Base-by-base conservation (phyloP, 2,888 invertebrate species). In the Ectropis crepuscularia region DNA sequence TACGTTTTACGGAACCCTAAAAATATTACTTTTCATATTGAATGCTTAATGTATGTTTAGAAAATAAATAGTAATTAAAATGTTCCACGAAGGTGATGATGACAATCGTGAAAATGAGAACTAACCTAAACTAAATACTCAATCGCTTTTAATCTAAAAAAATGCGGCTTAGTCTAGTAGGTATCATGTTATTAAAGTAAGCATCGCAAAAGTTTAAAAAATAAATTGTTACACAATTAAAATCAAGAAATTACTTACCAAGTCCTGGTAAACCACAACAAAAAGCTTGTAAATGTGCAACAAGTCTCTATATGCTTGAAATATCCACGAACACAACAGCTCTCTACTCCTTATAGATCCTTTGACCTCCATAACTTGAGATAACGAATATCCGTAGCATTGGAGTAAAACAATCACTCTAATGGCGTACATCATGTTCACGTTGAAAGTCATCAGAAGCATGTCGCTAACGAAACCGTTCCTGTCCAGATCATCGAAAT, bases 261-360 rank as follows among this genome's bases (percentile, higher is more conserved):
- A 43, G 36, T 68, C 66, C 62, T 68, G 66, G 54, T 57, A 59
- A 6, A 61, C 55, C 8, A 46, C 50, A 16, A 67, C 28, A 11
- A 53, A 67, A 16, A 68, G 53, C 12, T 38, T 38, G 16, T 68
- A 66, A n/a, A 58, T 53, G 38, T 62, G 41, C 28, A 70, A 54
- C 54, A 70, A 61, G 11, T 55, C 43, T 46, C 9, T 45, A 36
- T 64, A 70, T 5, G 50, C 58, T 12, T 53, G 43, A 10, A 59
- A 53, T 36, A 63, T 45, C 7, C 50, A 50, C 5, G 16, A 42
- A 16, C 28, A 67, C 42, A 53, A 58, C 9, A 42, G 10, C 10
- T 48, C 37, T 37, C 50, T 51, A 5, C 11, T 41, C 41, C 49
- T 11, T 9, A 41, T 5, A 42, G 12, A 0, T 38, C 11, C 10